A percentile compares a stretch with the other conserved stretches of the same genome.
These are phyloP conservation scores for Oscheius sp. DNA, from an alignment of 2,888 invertebrate genomes.

Conservation along the genomic window DNA sequence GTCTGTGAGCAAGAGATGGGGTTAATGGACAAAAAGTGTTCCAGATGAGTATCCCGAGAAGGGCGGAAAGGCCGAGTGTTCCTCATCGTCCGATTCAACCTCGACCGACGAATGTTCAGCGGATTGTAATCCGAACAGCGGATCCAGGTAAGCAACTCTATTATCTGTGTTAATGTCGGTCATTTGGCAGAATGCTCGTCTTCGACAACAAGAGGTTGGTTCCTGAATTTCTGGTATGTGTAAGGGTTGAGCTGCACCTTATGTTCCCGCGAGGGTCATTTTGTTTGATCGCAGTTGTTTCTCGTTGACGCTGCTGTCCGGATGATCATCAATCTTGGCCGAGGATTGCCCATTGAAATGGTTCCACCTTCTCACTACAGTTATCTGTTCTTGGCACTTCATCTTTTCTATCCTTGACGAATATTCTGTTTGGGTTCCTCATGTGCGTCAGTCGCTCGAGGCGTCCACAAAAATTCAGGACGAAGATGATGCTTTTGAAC, in stretches of 20 bases:
- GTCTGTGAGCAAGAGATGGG: too few species aligned
- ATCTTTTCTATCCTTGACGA: not conserved
- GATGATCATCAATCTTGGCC: constrained; percentile 24
- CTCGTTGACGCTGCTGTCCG: constrained; percentile 29
- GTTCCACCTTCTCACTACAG: constrained; percentile 4
- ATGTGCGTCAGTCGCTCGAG: not conserved
- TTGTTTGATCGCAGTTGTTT: constrained; percentile 38
- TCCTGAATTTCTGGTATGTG: constrained; percentile 20
- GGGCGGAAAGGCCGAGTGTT: constrained; percentile 14
- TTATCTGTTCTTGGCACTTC: not conserved
- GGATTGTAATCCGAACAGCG: constrained; percentile 3
- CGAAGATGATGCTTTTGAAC: not conserved
- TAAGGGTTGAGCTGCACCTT: constrained; percentile 30
- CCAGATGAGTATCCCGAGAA: constrained; percentile 24
- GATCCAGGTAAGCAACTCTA: constrained; percentile 6
- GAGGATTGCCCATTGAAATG: constrained; percentile 18
- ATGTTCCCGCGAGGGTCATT: constrained; percentile 35
- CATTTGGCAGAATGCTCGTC: constrained; percentile 17
- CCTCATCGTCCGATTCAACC: constrained; percentile 23
- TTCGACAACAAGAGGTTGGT: constrained; percentile 28
- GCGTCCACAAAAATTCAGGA: not conserved
- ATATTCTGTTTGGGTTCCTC: constrained; percentile 1
- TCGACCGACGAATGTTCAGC: constrained; percentile 1
- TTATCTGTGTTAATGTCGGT: not conserved
- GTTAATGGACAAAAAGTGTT: not conserved